These are phyloP conservation scores for Gandaritis pyraliata DNA, from an alignment of 2,888 invertebrate species.

Conservation along the genomic window DNA sequence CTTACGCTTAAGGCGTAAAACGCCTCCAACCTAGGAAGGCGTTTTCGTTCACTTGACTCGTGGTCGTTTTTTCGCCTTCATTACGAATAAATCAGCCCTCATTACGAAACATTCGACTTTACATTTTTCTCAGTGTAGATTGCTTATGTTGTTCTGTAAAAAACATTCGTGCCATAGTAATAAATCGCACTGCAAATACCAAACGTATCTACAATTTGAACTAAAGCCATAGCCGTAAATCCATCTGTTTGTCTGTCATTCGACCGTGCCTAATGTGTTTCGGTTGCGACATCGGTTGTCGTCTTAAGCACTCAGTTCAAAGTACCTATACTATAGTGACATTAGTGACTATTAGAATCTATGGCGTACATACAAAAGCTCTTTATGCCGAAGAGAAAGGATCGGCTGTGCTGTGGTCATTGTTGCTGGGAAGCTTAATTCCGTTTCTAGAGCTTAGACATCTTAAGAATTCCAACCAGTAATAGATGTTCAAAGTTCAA, in stretches of 20 bases:
- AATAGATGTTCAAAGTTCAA: neutral
- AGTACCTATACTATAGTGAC: too few relatives aligned
- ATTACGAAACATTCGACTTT: too few relatives aligned
- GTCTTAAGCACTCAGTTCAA: conserved; percentile 37
- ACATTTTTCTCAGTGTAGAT: too few relatives aligned
- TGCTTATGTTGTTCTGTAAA: neutral
- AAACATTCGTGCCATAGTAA: conserved; percentile 8
- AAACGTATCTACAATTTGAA: conserved; percentile 33
- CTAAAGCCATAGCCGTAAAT: conserved; percentile 56
- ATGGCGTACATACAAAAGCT: conserved; percentile 24
- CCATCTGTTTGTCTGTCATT: conserved; percentile 60
- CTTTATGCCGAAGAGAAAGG: conserved; percentile 15
- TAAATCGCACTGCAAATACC: conserved; percentile 31
- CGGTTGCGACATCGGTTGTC: conserved; percentile 48
- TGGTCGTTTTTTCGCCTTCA: too few relatives aligned
- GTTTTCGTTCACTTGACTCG: too few relatives aligned
- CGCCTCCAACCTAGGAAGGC: too few relatives aligned
- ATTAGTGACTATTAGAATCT: conserved; percentile 27
- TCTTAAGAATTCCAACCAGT: neutral
- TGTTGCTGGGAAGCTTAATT: conserved; percentile 6
- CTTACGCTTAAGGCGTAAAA: too few relatives aligned
- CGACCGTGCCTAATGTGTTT: conserved; percentile 48
- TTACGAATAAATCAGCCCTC: too few relatives aligned
- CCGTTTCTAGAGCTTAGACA: neutral
- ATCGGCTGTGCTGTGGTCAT: conserved; percentile 10